Percentiles rank a stretch among this genome's conserved stretches.
phyloP scores from a whole-genome alignment of 2,888 invertebrate species.

The Torymus auratus region DNA sequence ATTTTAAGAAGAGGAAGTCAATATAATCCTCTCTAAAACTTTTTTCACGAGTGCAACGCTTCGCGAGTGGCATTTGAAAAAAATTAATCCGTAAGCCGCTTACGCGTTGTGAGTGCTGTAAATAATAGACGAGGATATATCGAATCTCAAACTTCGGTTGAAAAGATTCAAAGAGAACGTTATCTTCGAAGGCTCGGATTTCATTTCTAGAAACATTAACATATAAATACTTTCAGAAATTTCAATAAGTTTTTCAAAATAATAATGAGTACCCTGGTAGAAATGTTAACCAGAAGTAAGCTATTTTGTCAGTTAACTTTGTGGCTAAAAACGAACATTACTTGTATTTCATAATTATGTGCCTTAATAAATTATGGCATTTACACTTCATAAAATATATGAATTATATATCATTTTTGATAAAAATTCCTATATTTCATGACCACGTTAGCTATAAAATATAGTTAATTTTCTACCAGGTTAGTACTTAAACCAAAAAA shows the following conservation, averaged over 20 bases:
- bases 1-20: constrained; percentile 41
- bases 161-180: constrained; percentile 15
- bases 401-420: no score
- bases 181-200: not conserved
- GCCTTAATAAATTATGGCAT: no score
- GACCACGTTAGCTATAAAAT: no score
- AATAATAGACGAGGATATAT: constrained; percentile 52
- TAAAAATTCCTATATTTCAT: no score
- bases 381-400: no score
- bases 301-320: no score
- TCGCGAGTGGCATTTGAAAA: constrained; percentile 49
- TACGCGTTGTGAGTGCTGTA: constrained; percentile 43
- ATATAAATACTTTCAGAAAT: not conserved
- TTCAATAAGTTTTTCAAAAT: not conserved
- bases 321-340: no score
- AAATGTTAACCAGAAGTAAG: no score
- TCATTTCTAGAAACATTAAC: not conserved
- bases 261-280: no score
- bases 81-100: constrained; percentile 54
- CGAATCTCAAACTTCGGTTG: constrained; percentile 22
- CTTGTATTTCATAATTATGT: no score
- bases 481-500: no score
- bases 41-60: constrained; percentile 21
- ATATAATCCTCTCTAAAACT: constrained; percentile 43
- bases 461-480: no score